phyloP scores from a whole-genome alignment of 2,888 invertebrate genomes.

The Belgica antarctica region DNA sequence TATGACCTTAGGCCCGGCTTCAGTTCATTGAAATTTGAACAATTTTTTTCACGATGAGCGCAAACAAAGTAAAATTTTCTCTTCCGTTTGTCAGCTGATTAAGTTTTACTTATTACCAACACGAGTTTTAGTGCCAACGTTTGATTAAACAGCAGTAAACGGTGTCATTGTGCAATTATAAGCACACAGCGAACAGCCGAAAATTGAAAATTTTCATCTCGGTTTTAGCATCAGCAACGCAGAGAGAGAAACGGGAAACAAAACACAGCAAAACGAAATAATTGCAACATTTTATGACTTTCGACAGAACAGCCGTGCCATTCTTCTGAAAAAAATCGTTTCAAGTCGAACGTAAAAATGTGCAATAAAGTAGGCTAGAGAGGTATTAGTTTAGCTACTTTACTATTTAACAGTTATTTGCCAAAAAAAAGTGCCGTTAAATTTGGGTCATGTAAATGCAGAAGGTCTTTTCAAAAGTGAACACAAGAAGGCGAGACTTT shows the following conservation, averaged over 20 bases:
- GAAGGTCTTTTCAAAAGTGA: slow-evolving; percentile 23
- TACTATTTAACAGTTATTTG: slow-evolving; percentile 33
- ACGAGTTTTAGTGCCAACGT: too few relatives aligned
- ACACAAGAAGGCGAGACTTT: neutral
- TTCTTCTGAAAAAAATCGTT: neutral
- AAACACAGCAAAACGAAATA: neutral
- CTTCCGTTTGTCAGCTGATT: neutral
- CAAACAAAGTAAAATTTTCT: too few relatives aligned
- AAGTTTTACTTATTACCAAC: too few relatives aligned
- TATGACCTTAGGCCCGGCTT: too few relatives aligned
- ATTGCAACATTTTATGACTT: slow-evolving; percentile 20
- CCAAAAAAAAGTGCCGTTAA: slow-evolving; percentile 39
- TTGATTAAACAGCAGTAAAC: too few relatives aligned
- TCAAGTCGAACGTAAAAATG: slow-evolving; percentile 5
- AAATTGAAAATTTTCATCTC: too few relatives aligned
- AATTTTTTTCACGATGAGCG: too few relatives aligned
- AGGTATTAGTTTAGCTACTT: slow-evolving; percentile 19
- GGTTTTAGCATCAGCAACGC: too few relatives aligned
- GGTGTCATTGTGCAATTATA: too few relatives aligned
- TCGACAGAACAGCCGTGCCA: slow-evolving; percentile 5
- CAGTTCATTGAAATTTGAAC: too few relatives aligned
- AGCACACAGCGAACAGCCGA: too few relatives aligned
- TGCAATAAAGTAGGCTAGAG: slow-evolving; percentile 18
- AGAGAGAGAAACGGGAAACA: neutral
- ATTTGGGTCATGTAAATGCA: slow-evolving; percentile 40